These are phyloP conservation scores for Phenacoccus solenopsis DNA, from an alignment of 1,140 invertebrate genomes.

Conservation along the genomic window DNA sequence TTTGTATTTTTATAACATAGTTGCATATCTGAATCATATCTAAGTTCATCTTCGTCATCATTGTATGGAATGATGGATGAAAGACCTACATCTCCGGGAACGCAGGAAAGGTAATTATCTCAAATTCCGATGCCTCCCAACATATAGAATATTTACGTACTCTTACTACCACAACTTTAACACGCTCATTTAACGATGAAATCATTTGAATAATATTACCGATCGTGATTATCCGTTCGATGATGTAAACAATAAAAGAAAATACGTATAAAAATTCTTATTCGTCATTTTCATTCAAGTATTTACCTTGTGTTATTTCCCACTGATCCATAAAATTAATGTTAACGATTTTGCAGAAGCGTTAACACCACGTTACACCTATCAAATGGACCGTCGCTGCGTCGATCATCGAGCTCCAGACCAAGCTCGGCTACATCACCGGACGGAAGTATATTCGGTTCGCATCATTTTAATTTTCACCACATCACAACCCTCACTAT, in stretches of 20 bases:
- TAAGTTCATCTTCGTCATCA: not conserved
- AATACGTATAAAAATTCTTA: not conserved
- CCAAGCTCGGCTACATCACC: not conserved
- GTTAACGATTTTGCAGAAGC: not conserved
- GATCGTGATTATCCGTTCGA: not conserved
- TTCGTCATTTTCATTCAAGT: not conserved
- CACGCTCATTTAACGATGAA: not conserved
- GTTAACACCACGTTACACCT: constrained; percentile 8
- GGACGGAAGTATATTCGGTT: not conserved
- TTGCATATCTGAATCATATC: not conserved
- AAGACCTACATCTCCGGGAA: not conserved
- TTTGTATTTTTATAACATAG: not conserved
- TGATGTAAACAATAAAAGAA: not conserved
- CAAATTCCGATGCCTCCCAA: not conserved
- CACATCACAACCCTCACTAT: constrained; percentile 42
- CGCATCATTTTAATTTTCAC: not conserved
- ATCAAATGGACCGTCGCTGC: constrained; percentile 12
- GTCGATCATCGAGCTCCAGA: constrained; percentile 3
- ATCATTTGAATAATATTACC: not conserved
- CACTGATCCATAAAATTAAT: not conserved
- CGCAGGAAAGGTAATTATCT: not conserved
- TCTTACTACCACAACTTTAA: too few relatives aligned
- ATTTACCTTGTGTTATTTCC: not conserved
- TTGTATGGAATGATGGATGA: constrained; percentile 8
- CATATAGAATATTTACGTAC: too few relatives aligned